Conservation (phyloP, 92 coral and sea anemone species). For the Epizoanthus ramosus region DNA sequence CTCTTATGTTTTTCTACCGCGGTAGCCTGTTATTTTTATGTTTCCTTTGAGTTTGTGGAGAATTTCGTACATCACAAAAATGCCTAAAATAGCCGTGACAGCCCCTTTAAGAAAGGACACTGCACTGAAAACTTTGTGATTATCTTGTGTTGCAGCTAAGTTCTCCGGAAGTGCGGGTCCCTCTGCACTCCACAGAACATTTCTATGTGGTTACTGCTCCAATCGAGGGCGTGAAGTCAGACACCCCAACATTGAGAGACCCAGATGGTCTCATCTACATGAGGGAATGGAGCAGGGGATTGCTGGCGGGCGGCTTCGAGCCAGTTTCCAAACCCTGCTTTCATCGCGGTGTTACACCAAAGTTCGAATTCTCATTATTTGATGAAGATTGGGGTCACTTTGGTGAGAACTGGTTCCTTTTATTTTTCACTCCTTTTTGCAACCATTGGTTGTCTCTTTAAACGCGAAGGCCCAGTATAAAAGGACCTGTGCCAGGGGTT, state of each 20-base stretch:
- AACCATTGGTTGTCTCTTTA: too few relatives aligned
- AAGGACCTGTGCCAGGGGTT: too few relatives aligned
- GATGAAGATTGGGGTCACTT: conserved; percentile 99
- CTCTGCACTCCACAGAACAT: conserved; percentile 95
- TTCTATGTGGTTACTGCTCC: conserved; percentile 88
- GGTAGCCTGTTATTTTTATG: too few relatives aligned
- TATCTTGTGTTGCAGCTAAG: conserved; percentile 63
- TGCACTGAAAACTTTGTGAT: too few relatives aligned
- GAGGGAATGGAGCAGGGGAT: conserved; percentile 91
- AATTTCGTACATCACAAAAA: too few relatives aligned
- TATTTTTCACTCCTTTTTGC: too few relatives aligned
- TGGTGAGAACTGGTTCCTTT: conserved; percentile 54
- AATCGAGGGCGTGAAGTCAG: conserved; percentile 57
- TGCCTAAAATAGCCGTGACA: too few relatives aligned
- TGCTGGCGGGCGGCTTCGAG: conserved; percentile 90
- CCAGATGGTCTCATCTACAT: conserved; percentile 78
- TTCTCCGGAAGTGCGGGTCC: conserved; percentile 76
- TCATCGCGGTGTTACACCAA: conserved; percentile 77
- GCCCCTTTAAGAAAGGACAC: too few relatives aligned
- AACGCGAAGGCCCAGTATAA: too few relatives aligned
- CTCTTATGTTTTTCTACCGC: too few relatives aligned
- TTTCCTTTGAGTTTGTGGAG: too few relatives aligned
- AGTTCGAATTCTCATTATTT: conserved; percentile 90
- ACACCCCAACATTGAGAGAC: conserved; percentile 80
- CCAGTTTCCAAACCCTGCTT: conserved; percentile 79